Percentiles rank a stretch among this genome's conserved stretches.
Evolutionary conservation across 2,797 vertebrate genomes (phyloP).

Genomic region (Percopsis omiscomaycus): DNA sequence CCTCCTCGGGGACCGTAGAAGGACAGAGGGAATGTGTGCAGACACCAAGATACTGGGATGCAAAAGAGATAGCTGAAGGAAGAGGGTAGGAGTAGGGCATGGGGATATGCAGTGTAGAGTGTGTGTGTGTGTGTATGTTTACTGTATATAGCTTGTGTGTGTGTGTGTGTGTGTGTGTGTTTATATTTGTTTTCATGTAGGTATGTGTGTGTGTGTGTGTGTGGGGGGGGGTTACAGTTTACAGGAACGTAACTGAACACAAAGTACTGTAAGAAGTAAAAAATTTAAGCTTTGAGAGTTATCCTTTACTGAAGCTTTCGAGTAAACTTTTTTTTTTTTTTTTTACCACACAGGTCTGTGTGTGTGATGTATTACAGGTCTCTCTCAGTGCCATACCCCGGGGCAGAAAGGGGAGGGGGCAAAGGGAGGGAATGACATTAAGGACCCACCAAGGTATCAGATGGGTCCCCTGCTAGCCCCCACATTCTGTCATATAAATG

Average conservation of each 20-base stretch:
- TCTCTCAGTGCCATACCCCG: conserved; percentile 55
- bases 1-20: conserved; percentile 74
- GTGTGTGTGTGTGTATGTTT: conserved; percentile 37
- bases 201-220: not conserved
- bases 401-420: conserved; percentile 62
- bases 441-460: conserved; percentile 74
- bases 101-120: not conserved
- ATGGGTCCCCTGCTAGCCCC: conserved; percentile 67
- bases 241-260: conserved; percentile 29
- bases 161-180: conserved; percentile 1
- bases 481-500: conserved; percentile 76
- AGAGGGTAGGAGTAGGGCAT: conserved; percentile 54
- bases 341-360: conserved; percentile 26
- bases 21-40: conserved; percentile 64
- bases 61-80: conserved; percentile 54
- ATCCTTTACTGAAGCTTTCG: conserved; percentile 29
- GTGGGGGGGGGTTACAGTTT: conserved; percentile 2
- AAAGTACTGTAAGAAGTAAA: not conserved
- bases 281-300: conserved; percentile 10
- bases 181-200: conserved; percentile 26
- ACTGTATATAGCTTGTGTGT: conserved; percentile 4
- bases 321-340: not conserved
- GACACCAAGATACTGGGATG: conserved; percentile 63
- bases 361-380: conserved; percentile 65
- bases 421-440: conserved; percentile 69